A percentile compares a stretch with the other conserved stretches of the same genome.
Evolutionary conservation across 2,888 invertebrate species (phyloP).

Genomic region (Nymphalis urticae): DNA sequence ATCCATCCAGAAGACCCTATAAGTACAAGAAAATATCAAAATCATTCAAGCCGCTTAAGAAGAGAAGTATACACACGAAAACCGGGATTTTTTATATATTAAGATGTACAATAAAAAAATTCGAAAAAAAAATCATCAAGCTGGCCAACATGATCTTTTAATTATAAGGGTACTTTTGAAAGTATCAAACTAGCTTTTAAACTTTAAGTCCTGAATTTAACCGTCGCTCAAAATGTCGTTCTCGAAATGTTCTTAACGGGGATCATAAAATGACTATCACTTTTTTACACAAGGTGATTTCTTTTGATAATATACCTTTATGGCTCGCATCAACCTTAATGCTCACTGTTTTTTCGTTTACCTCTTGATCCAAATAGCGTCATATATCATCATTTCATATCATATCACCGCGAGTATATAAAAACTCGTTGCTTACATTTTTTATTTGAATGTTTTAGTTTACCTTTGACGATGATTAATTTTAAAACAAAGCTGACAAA

Average conservation of each 20-base stretch:
- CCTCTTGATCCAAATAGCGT: slow-evolving; percentile 15
- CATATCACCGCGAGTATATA: neutral
- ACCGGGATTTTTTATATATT: too few species aligned
- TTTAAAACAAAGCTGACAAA: neutral
- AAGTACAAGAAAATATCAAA: too few species aligned
- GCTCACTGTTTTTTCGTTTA: slow-evolving; percentile 6
- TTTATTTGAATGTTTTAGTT: slow-evolving; percentile 8
- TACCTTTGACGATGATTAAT: neutral
- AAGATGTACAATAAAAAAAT: too few species aligned
- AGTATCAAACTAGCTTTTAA: neutral
- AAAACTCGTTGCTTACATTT: neutral
- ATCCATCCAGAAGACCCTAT: too few species aligned
- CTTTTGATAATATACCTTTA: slow-evolving; percentile 25
- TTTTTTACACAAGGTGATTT: slow-evolving; percentile 22
- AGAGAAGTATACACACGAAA: too few species aligned
- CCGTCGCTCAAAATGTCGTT: slow-evolving; percentile 13
- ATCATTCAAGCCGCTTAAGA: too few species aligned
- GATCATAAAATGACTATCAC: slow-evolving; percentile 16
- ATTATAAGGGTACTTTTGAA: neutral
- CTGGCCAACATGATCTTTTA: too few species aligned
- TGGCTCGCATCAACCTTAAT: slow-evolving; percentile 12
- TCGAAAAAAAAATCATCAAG: too few species aligned
- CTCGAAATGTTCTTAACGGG: slow-evolving; percentile 12
- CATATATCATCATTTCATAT: slow-evolving; percentile 20
- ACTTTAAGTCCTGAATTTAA: slow-evolving; percentile 17